Base-by-base conservation (phyloP, 2,888 invertebrate genomes). In the Antheraea assamensis region DNA sequence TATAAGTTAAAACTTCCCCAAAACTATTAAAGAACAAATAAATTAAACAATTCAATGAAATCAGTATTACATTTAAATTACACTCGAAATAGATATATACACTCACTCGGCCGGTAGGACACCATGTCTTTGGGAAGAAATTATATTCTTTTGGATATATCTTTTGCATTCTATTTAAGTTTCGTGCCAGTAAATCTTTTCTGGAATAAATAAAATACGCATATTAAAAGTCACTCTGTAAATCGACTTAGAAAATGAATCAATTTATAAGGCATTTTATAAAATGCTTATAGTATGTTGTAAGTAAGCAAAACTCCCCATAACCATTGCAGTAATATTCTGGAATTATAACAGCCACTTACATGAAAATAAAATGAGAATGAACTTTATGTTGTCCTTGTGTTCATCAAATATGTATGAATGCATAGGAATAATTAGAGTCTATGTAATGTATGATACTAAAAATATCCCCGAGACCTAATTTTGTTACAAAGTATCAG, bases 71-170 rank as follows among this genome's bases (percentile, higher is more conserved):
- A 27, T 13, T 58, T 4, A 2, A 42, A 72, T 1, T 31, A 61
- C 2, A 27, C 17, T 47, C 27, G 71, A 30, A 66, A 64, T 58
- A 35, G 64, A 49, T 73, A 55, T 55, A 64, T 35, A 24, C 4
- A 95, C 96, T 96, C 93, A 97, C 97, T 98, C 98, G 30, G 98
- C 97, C 42, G 99, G 98, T 79, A 99, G n/a, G 95, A 89, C 98
- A 98, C 98, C 98, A 99, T 15, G 98, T 98, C 93, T 97, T 98
- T 0, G 99, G 98, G 88, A 98, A 98, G 87, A 98, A 98, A 85
- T 97, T 97, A 88, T 98, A 99, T 78, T 98, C 98, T 81, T 97
- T 97, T 0, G 98, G 98, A 89, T 98, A 98, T 74, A 97, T 93
- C 89, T 97, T 97, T 76, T 97, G 95, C 98, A 98, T 98, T 79